A percentile compares a stretch with the other conserved stretches of the same genome.
These are phyloP conservation scores for Temnothorax longispinosus DNA, from an alignment of 1,140 invertebrate species.

Conservation along the genomic window DNA sequence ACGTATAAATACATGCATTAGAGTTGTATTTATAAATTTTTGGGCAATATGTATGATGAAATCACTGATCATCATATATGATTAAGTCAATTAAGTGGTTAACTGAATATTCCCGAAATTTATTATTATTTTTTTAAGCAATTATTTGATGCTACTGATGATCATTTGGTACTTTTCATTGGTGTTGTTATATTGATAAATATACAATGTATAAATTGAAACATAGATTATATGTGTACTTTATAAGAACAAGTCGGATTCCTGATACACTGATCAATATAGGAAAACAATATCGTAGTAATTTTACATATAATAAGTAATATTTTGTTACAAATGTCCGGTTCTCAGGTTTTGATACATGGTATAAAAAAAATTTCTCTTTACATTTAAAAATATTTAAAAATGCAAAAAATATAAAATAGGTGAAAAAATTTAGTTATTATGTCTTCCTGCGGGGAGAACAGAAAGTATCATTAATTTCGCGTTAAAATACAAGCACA, in stretches of 20 bases:
- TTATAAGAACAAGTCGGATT: neutral
- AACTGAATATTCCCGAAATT: neutral
- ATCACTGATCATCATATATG: neutral
- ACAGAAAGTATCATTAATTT: neutral
- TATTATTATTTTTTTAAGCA: neutral
- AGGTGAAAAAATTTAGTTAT: neutral
- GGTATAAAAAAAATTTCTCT: neutral
- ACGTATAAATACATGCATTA: neutral
- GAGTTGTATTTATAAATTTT: neutral
- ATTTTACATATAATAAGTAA: neutral
- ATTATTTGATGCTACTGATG: no score
- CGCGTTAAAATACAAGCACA: neutral
- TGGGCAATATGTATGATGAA: neutral
- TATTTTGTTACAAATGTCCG: neutral
- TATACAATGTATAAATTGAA: neutral
- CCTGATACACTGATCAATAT: neutral
- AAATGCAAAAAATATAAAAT: no score
- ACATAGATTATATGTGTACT: neutral
- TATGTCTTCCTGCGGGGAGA: neutral
- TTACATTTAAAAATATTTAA: no score
- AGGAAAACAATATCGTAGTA: neutral
- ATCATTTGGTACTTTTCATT: neutral
- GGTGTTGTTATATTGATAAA: neutral
- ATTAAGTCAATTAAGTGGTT: neutral
- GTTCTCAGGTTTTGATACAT: conserved; percentile 2